Evolutionary conservation across 2,888 invertebrate species (phyloP).

Genomic region (Tinea pellionella): DNA sequence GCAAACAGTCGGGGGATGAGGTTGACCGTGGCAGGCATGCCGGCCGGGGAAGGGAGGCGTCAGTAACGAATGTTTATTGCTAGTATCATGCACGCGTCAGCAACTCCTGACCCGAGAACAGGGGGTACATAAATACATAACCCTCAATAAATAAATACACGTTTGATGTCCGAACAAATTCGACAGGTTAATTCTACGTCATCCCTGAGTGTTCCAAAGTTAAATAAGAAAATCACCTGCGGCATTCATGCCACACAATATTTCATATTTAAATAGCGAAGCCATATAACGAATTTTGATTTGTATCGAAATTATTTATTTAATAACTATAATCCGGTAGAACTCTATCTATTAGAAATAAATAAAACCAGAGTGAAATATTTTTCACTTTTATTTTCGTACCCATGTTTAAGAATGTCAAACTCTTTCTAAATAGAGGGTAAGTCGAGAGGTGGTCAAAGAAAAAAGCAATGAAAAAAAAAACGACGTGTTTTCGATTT

Average conservation of each 20-base stretch:
- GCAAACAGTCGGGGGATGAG: neutral
- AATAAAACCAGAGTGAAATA: too few species aligned
- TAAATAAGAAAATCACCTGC: constrained; percentile 5
- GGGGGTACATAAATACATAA: constrained; percentile 10
- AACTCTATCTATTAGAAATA: too few species aligned
- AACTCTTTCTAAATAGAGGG: neutral
- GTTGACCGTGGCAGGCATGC: neutral
- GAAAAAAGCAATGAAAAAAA: neutral
- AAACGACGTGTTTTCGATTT: neutral
- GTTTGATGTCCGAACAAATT: constrained; percentile 19
- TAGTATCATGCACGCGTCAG: constrained; percentile 31
- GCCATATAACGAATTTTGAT: neutral
- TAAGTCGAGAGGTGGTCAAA: neutral
- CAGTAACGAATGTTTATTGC: constrained; percentile 34
- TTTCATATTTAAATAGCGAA: neutral
- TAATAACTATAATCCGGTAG: neutral
- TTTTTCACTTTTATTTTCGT: neutral
- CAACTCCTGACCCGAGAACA: constrained; percentile 16
- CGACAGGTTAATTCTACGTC: constrained; percentile 9
- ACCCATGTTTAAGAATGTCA: neutral
- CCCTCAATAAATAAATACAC: constrained; percentile 17
- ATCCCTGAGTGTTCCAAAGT: neutral
- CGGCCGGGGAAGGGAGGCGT: neutral
- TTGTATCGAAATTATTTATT: neutral
- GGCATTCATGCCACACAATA: neutral